Percentiles rank a stretch among this genome's conserved stretches.
phyloP scores from a whole-genome alignment of 92 coral and sea anemone species.

The Phymanthus crucifer region DNA sequence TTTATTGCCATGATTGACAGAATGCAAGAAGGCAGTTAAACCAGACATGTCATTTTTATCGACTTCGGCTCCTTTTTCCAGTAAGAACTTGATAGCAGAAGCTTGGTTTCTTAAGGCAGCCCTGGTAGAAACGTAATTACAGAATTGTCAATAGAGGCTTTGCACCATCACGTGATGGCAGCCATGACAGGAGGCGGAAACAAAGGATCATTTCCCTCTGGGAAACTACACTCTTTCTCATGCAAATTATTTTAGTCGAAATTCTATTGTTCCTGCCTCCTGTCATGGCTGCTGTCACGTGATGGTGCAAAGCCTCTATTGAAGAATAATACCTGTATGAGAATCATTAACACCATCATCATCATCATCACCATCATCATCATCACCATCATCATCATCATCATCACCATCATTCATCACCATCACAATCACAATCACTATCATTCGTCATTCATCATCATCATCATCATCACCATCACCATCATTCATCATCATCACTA shows the following conservation, averaged over 20 bases:
- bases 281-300: no score
- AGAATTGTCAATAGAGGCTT: no score
- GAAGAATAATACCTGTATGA: not conserved
- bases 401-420: not conserved
- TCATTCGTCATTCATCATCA: not conserved
- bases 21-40: constrained; percentile 62
- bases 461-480: not conserved
- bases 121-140: constrained; percentile 24
- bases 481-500: not conserved
- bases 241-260: no score
- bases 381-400: not conserved
- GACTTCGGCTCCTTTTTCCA: constrained; percentile 57
- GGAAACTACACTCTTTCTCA: no score
- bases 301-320: no score
- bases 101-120: constrained; percentile 58
- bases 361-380: not conserved
- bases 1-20: constrained; percentile 48
- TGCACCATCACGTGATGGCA: no score
- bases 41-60: constrained; percentile 55
- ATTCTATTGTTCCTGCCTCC: no score
- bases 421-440: not conserved
- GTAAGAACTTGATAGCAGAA: constrained; percentile 46
- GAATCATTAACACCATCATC: not conserved
- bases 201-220: no score
- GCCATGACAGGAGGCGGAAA: no score